Evolutionary conservation across 1,140 invertebrate genomes (phyloP), one percentile per base, ranked within the genome.

Genomic region (Coelopa frigida): DNA sequence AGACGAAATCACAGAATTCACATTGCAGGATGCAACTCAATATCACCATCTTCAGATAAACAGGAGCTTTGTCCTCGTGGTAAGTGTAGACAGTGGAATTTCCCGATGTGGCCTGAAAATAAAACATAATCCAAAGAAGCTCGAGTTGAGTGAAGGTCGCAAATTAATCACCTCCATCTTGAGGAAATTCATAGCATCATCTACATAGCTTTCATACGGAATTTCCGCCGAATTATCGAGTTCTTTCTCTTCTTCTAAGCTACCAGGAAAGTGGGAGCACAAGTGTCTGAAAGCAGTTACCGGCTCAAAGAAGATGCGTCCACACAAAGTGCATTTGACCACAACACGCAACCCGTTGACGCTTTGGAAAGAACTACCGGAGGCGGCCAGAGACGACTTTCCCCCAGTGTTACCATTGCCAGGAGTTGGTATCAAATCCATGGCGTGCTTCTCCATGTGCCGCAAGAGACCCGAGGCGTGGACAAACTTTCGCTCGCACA

Each of bases 1-100:
- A 79, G 1, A 72, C 62, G 20, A 64, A 70, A 44, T 77, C 77
- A 49, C 77, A 79, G 46, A 75, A 79, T 52, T 79, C 77, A 37
- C 77, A 79, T 50, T 78, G 76, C 14, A 77, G 60, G 2, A 78
- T 49, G 11, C 75, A 66, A 17, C 46, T 48, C 15, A 68, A 17
- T 0, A 65, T 52, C 4, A 65, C 21, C 1, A 27, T 49, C 29
- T 53, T 45, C 1, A 56, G 32, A 27, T 49, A 52, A 15, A 37
- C 12, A 0, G 32, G 26, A 26, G 46, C 7, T 21, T 48, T 48
- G 8, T 48, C 46, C 4, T 35, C 27, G 11, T 46, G 17, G 7
- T n/a, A n/a, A n/a, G n/a, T n/a, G n/a, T n/a, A n/a, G n/a, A n/a
- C n/a, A n/a, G n/a, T n/a, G n/a, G n/a, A n/a, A n/a, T n/a, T n/a